Percentiles rank a stretch among this genome's conserved stretches.
Conservation (phyloP, 2,888 invertebrate genomes). For the Drosophila prolongata region DNA sequence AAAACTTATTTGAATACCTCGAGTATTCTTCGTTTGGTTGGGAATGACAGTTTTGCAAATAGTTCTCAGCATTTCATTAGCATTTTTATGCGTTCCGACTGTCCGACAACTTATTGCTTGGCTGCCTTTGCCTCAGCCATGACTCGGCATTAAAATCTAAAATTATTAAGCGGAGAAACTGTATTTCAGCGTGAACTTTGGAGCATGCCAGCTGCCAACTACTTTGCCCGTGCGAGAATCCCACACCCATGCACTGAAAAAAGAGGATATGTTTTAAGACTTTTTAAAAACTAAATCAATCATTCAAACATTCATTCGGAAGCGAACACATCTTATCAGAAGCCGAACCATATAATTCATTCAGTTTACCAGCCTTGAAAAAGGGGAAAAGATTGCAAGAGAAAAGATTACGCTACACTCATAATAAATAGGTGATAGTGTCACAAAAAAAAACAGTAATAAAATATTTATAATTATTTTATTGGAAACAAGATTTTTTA, state of each 20-base stretch:
- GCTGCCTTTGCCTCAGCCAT: constrained; percentile 48
- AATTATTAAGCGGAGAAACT: constrained; percentile 40
- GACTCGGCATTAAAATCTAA: constrained; percentile 62
- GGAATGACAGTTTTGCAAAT: constrained; percentile 46
- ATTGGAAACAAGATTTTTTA: too few relatives aligned
- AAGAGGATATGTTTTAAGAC: not conserved
- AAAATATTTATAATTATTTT: too few relatives aligned
- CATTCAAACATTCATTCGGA: not conserved
- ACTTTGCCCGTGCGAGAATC: constrained; percentile 24
- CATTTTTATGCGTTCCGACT: constrained; percentile 56
- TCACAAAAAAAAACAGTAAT: too few relatives aligned
- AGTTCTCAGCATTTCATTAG: constrained; percentile 50
- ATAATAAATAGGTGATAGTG: too few relatives aligned
- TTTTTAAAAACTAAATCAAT: not conserved
- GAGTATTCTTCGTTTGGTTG: constrained; percentile 29
- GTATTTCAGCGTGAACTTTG: constrained; percentile 65
- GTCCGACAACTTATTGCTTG: constrained; percentile 35
- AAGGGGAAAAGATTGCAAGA: not conserved
- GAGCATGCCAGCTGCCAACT: constrained; percentile 58
- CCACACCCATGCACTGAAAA: constrained; percentile 15
- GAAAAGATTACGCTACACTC: not conserved
- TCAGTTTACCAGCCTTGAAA: too few relatives aligned
- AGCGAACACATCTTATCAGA: not conserved
- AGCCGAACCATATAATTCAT: not conserved
- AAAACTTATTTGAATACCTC: constrained; percentile 51